Conservation (phyloP, 30 jellyfish, hydroid and myxozoan species). For the Aurelia aurita region DNA sequence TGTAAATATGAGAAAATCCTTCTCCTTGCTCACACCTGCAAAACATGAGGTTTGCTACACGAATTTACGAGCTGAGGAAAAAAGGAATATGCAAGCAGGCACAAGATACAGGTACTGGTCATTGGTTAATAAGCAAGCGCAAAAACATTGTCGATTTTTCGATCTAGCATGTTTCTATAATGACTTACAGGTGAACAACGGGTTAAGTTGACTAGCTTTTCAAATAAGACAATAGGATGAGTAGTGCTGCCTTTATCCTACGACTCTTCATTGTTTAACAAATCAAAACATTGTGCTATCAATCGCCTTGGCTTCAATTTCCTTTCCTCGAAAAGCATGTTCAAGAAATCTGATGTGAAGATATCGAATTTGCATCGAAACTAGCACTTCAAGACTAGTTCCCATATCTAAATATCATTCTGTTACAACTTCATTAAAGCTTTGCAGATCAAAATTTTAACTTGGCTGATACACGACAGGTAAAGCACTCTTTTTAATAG, state of each 20-base stretch:
- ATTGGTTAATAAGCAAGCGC: conserved; percentile 39
- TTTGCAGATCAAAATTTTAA: background rate
- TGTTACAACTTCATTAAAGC: background rate
- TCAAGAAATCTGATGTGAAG: background rate
- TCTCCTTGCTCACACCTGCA: no score
- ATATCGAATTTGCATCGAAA: no score
- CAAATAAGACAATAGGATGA: conserved; percentile 16
- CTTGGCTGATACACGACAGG: conserved; percentile 11
- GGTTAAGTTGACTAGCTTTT: conserved; percentile 33
- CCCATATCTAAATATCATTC: background rate
- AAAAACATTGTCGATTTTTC: conserved; percentile 61
- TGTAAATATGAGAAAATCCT: no score
- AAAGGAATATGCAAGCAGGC: no score
- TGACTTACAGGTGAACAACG: conserved; percentile 53
- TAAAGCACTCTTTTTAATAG: background rate
- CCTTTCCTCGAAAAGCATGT: background rate
- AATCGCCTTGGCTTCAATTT: background rate
- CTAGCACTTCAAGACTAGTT: background rate
- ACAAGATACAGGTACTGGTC: conserved; percentile 24
- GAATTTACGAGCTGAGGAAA: no score
- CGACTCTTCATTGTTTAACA: conserved; percentile 10
- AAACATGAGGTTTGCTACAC: no score
- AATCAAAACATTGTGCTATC: conserved; percentile 21
- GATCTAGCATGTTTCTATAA: conserved; percentile 53
- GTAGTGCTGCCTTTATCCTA: conserved; percentile 18